Conservation (phyloP, 2,113 vertebrate species). For the Terrapene triunguis region DNA sequence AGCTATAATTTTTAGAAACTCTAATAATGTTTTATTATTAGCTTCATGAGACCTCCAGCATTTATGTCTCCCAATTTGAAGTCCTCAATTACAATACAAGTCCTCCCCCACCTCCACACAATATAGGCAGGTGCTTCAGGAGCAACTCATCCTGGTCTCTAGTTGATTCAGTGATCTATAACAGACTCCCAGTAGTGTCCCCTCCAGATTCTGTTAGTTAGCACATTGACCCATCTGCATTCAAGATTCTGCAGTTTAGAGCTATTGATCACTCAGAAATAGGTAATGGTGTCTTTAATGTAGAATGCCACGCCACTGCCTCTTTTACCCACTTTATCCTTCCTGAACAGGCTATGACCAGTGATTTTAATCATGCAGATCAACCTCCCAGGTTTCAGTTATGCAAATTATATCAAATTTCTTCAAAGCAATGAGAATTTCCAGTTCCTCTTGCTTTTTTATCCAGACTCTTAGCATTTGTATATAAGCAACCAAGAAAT, state of each 20-base stretch:
- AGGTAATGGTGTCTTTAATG: not conserved
- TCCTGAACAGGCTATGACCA: not conserved
- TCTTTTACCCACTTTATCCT: not conserved
- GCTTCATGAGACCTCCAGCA: not conserved
- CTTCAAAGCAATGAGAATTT: not conserved
- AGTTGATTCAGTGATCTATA: not conserved
- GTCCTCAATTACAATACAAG: not conserved
- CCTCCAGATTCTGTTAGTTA: not conserved
- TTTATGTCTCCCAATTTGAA: not conserved
- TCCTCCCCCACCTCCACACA: not conserved
- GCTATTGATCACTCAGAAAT: not conserved
- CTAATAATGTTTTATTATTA: not conserved
- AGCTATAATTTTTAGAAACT: not conserved
- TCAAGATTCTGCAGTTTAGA: not conserved
- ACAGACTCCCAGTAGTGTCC: not conserved
- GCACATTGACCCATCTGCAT: not conserved
- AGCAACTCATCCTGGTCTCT: not conserved
- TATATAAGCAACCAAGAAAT: not conserved
- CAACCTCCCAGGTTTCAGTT: not conserved
- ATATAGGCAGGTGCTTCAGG: not conserved
- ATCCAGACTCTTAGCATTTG: not conserved
- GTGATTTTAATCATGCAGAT: not conserved
- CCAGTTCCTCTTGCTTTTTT: conserved; percentile 1
- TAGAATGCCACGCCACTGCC: not conserved
- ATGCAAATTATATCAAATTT: not conserved